phyloP scores from a whole-genome alignment of 2,113 vertebrate genomes.

The Phyllostomus discolor region DNA sequence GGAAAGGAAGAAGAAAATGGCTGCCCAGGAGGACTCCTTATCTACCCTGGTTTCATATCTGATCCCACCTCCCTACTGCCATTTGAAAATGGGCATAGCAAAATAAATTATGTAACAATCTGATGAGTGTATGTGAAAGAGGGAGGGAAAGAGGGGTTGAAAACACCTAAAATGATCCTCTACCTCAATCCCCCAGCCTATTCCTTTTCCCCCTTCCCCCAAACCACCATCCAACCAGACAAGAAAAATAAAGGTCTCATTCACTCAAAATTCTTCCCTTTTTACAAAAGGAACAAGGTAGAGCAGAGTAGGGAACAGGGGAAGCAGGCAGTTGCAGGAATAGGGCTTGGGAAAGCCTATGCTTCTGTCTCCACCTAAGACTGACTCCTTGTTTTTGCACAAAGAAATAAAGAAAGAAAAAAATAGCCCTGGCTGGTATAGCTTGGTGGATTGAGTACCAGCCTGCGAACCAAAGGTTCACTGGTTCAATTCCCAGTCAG shows the following conservation, averaged over 20 bases:
- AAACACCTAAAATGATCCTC: not conserved
- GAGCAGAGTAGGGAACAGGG: constrained; percentile 13
- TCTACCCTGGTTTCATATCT: constrained; percentile 30
- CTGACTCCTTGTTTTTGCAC: constrained; percentile 64
- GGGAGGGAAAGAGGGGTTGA: not conserved
- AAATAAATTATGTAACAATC: constrained; percentile 68
- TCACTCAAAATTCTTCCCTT: constrained; percentile 85
- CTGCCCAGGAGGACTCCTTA: constrained; percentile 27
- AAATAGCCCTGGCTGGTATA: too few relatives aligned
- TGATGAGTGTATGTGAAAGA: not conserved
- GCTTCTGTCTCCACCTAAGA: constrained; percentile 79
- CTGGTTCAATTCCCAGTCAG: too few relatives aligned
- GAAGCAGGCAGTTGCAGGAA: constrained; percentile 55
- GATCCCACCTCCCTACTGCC: not conserved
- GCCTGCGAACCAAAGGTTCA: too few relatives aligned
- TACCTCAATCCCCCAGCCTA: constrained; percentile 49
- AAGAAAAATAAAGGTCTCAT: constrained; percentile 89
- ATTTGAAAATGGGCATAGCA: constrained; percentile 22
- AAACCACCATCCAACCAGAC: constrained; percentile 80
- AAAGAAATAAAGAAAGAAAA: not conserved
- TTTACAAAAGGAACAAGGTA: constrained; percentile 85
- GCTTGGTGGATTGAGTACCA: too few relatives aligned
- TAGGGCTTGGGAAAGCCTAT: constrained; percentile 60
- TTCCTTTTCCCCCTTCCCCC: constrained; percentile 68
- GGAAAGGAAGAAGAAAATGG: not conserved